These are phyloP conservation scores for Eremobia ochroleuca DNA, from an alignment of 2,888 invertebrate genomes.

Conservation along the genomic window DNA sequence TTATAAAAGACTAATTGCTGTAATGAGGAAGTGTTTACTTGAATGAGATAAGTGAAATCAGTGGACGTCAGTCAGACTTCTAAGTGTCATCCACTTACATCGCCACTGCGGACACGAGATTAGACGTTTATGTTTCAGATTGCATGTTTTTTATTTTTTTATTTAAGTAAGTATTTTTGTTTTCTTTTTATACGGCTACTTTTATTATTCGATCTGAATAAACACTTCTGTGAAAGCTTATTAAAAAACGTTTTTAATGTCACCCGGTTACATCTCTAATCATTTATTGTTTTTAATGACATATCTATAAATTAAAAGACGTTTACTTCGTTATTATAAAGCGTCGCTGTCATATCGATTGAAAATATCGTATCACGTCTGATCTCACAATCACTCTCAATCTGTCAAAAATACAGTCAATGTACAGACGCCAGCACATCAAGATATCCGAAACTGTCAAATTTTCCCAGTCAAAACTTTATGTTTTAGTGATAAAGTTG, in stretches of 20 bases:
- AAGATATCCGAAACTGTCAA: too few species aligned
- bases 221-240: slow-evolving; percentile 31
- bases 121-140: slow-evolving; percentile 38
- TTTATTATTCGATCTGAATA: slow-evolving; percentile 22
- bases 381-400: too few species aligned
- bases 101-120: slow-evolving; percentile 20
- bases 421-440: too few species aligned
- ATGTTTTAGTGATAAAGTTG: too few species aligned
- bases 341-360: not conserved
- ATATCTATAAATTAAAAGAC: not conserved
- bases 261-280: slow-evolving; percentile 24
- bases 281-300: not conserved
- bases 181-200: slow-evolving; percentile 24
- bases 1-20: slow-evolving; percentile 52
- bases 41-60: slow-evolving; percentile 58
- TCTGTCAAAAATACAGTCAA: too few species aligned
- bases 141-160: slow-evolving; percentile 41
- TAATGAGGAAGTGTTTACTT: slow-evolving; percentile 56
- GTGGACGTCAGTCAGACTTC: slow-evolving; percentile 39
- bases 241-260: slow-evolving; percentile 19
- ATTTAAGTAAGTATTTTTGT: slow-evolving; percentile 35
- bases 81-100: slow-evolving; percentile 33
- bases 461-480: too few species aligned
- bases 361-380: not conserved
- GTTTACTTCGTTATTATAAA: slow-evolving; percentile 8